These are phyloP conservation scores for Amiota communis DNA, from an alignment of 2,888 invertebrate species.

Conservation along the genomic window DNA sequence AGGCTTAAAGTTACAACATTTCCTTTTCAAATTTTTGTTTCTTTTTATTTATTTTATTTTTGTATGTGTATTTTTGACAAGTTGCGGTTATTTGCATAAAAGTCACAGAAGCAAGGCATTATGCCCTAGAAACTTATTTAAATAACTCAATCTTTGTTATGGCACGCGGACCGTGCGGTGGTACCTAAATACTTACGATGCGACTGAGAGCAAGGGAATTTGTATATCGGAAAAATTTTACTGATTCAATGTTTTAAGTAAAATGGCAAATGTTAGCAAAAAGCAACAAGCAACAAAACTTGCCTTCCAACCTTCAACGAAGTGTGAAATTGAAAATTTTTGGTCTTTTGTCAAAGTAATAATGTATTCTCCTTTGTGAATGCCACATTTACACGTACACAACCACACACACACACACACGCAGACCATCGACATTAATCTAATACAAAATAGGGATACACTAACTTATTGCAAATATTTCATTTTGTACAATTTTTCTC, in stretches of 20 bases:
- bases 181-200: background rate
- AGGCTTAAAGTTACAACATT: conserved; percentile 35
- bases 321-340: conserved; percentile 58
- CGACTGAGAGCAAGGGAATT: background rate
- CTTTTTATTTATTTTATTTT: conserved; percentile 25
- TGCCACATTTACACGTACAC: too few relatives aligned
- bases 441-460: too few relatives aligned
- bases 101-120: conserved; percentile 32
- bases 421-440: background rate
- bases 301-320: conserved; percentile 52
- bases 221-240: too few relatives aligned
- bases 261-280: background rate
- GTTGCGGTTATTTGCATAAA: conserved; percentile 35
- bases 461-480: too few relatives aligned
- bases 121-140: conserved; percentile 18
- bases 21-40: conserved; percentile 51
- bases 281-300: conserved; percentile 13
- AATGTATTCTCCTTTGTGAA: conserved; percentile 10
- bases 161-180: background rate
- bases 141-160: conserved; percentile 21
- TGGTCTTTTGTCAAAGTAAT: conserved; percentile 24
- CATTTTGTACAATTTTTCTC: too few relatives aligned
- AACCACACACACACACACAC: background rate
- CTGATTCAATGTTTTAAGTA: too few relatives aligned
- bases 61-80: conserved; percentile 24